These are phyloP conservation scores for Paralvinella palmiformis DNA, from an alignment of 1,140 invertebrate species.

Conservation along the genomic window DNA sequence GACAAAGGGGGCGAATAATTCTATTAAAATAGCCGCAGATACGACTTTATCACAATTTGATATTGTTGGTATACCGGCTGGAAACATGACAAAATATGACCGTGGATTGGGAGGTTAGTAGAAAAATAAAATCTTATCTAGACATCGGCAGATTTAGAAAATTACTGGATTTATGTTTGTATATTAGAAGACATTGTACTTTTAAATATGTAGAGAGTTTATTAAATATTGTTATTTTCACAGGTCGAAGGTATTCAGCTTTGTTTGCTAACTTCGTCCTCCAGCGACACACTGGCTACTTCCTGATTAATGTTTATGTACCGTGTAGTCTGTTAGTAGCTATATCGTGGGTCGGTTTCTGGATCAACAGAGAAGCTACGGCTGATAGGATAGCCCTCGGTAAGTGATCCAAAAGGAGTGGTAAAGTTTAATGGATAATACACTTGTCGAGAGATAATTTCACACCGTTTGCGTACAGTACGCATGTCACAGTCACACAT, in stretches of 20 bases:
- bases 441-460: no score
- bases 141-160: background rate
- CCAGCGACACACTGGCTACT: conserved; percentile 46
- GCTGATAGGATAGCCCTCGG: conserved; percentile 77
- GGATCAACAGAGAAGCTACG: conserved; percentile 87
- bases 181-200: background rate
- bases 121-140: background rate
- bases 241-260: conserved; percentile 27
- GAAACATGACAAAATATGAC: conserved; percentile 31
- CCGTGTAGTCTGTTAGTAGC: conserved; percentile 47
- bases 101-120: background rate
- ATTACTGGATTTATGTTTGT: background rate
- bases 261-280: conserved; percentile 42
- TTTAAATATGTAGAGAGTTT: background rate
- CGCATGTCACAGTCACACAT: no score
- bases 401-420: no score
- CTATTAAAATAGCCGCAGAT: conserved; percentile 33
- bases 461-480: no score
- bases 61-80: conserved; percentile 39
- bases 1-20: conserved; percentile 33
- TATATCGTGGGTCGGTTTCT: conserved; percentile 51
- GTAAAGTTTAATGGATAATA: no score
- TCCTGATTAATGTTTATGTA: conserved; percentile 48
- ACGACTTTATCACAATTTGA: conserved; percentile 52
- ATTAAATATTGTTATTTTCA: background rate